Base-by-base conservation (phyloP, 53 echinoderm and acorn worm genomes). In the Patiria pectinifera region DNA sequence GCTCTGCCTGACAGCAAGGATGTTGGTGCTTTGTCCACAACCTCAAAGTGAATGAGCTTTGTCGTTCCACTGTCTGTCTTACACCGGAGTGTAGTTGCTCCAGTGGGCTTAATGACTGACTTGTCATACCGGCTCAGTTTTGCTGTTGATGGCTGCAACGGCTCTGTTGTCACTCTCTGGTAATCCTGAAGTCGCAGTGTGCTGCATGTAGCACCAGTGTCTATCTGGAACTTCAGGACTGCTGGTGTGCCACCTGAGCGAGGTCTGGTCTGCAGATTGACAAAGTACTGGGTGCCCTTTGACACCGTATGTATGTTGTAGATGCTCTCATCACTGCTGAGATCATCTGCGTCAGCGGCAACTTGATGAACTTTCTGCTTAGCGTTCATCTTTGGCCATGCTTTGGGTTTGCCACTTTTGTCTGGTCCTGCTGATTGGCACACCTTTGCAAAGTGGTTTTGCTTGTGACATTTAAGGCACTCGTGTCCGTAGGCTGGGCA, bases 151-250 rank as follows among this genome's bases (percentile, higher is more conserved):
- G 76, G 76, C n/a, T 23, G 76, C 76, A 76, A 24, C 25, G 24
- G n/a, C n/a, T 76, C 23, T 23, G 76, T 25, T 76, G 76, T 76
- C 76, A 76, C 76, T 26, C 10, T 76, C 24, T 76, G 49, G 76
- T 69, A 69, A 69, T 69, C 69, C 19, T 69, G 69, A 19, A 69
- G 69, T 16, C 19, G 69, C 69, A 76, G 76, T 25, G 76, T 76
- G 76, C 76, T 76, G 76, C 76, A 76, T 76, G 76, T 76, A 76
- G 76, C 76, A 76, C 76, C 76, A 76, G 76, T 49, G 49, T 49
- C 49, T 76, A 26, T 76, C 76, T 76, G 11, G 24, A 76, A 26
- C 23, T 76, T 25, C 76, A 4, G 76, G 2, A 22, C 69, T 69
- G 69, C 69, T 69, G 69, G 15, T 83, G 59, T 62, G 48, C 18